Conservation (phyloP, 2,888 invertebrate genomes). For the Nomada goodeniana region DNA sequence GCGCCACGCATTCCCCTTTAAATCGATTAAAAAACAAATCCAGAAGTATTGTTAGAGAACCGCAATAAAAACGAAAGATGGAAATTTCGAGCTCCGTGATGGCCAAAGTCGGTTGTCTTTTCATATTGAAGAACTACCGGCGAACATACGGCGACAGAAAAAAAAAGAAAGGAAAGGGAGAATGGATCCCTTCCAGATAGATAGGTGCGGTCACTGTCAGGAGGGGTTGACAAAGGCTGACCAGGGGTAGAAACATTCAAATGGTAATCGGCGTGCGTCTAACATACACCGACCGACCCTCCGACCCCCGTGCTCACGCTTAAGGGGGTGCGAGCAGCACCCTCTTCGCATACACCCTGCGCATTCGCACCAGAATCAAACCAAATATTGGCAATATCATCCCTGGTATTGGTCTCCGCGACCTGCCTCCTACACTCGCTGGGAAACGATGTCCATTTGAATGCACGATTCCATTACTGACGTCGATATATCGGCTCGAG, state of each 20-base stretch:
- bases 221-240: constrained; percentile 80
- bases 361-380: constrained; percentile 81
- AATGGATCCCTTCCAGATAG: constrained; percentile 63
- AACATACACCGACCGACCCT: constrained; percentile 74
- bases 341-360: constrained; percentile 66
- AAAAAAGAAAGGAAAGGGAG: constrained; percentile 48
- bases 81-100: constrained; percentile 12
- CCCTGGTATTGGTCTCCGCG: constrained; percentile 75
- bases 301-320: constrained; percentile 51
- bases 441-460: constrained; percentile 78
- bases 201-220: constrained; percentile 75
- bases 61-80: constrained; percentile 1
- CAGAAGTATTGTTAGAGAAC: not conserved
- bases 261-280: constrained; percentile 82
- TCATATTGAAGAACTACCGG: constrained; percentile 35
- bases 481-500: constrained; percentile 71
- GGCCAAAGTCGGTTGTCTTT: constrained; percentile 37
- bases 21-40: no score
- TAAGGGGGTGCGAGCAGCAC: constrained; percentile 63
- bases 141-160: constrained; percentile 64
- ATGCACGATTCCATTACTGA: constrained; percentile 78
- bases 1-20: no score
- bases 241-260: constrained; percentile 79
- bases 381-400: constrained; percentile 84
- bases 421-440: constrained; percentile 69